Percentiles rank a stretch among this genome's conserved stretches.
Evolutionary conservation across 2,797 vertebrate genomes (phyloP).

Genomic region (Petrocephalus sullivani): DNA sequence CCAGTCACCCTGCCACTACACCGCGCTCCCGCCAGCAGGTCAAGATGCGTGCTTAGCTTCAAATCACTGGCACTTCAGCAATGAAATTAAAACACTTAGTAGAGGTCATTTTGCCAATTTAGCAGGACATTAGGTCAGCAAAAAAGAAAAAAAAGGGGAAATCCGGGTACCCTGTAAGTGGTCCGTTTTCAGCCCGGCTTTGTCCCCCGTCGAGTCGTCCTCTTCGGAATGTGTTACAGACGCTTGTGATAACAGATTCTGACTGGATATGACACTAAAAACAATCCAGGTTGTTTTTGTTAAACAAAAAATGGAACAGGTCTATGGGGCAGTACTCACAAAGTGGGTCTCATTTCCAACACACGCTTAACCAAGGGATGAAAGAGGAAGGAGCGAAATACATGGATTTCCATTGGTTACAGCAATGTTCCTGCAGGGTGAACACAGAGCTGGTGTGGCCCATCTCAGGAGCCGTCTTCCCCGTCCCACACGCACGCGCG

Average conservation of each 20-base stretch:
- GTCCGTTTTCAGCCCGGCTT: constrained; percentile 63
- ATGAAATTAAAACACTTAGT: not conserved
- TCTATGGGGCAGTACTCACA: not conserved
- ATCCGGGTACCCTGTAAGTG: constrained; percentile 61
- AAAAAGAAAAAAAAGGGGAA: not conserved
- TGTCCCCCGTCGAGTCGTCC: constrained; percentile 60
- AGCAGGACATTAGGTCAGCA: not conserved
- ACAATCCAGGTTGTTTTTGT: not conserved
- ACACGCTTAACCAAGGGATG: not conserved
- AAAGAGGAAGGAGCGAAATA: not conserved
- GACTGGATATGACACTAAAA: constrained; percentile 64
- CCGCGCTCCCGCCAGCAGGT: not conserved
- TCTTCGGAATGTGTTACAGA: constrained; percentile 62
- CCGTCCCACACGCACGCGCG: not conserved
- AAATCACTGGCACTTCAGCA: not conserved
- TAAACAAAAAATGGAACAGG: not conserved
- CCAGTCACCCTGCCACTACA: not conserved
- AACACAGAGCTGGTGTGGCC: not conserved
- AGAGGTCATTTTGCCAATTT: not conserved
- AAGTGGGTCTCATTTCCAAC: not conserved
- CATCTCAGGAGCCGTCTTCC: not conserved
- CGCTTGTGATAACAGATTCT: constrained; percentile 62
- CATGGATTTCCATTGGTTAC: not conserved
- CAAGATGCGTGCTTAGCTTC: not conserved
- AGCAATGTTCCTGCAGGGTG: not conserved